These are phyloP conservation scores for Ypsolopha sequella DNA, from an alignment of 2,888 invertebrate species.

Conservation along the genomic window DNA sequence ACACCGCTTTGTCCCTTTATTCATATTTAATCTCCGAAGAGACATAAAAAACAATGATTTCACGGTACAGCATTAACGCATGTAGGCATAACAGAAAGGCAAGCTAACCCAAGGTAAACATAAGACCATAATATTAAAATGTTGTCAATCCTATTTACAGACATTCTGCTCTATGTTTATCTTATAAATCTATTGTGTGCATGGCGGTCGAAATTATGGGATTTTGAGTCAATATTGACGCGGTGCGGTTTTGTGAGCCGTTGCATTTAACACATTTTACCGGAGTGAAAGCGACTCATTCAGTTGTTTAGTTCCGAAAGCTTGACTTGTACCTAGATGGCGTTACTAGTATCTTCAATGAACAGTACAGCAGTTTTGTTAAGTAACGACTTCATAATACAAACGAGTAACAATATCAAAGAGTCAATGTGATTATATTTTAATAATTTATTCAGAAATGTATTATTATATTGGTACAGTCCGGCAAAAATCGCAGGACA, in stretches of 20 bases:
- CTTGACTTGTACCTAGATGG: constrained; percentile 36
- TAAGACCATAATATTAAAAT: constrained; percentile 66
- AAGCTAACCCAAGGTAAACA: constrained; percentile 59
- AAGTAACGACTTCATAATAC: no score
- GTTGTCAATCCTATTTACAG: constrained; percentile 69
- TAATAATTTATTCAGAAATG: no score
- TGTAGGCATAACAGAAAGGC: constrained; percentile 65
- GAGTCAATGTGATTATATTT: no score
- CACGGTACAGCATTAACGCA: constrained; percentile 68
- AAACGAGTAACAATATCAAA: no score
- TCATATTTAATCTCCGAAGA: constrained; percentile 62
- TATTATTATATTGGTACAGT: no score
- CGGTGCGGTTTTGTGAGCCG: constrained; percentile 49
- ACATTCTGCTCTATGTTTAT: constrained; percentile 69
- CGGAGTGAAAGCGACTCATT: constrained; percentile 15
- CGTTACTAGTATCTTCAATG: constrained; percentile 18
- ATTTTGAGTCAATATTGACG: constrained; percentile 65
- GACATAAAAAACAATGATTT: constrained; percentile 68
- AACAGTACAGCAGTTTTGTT: no score
- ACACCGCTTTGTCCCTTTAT: constrained; percentile 59
- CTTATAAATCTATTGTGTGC: constrained; percentile 69
- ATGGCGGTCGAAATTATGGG: constrained; percentile 67
- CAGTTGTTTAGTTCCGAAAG: constrained; percentile 19
- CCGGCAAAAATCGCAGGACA: no score
- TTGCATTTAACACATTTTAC: constrained; percentile 67